Conservation (phyloP, 2,888 invertebrate species). For the Chironomus riparius region DNA sequence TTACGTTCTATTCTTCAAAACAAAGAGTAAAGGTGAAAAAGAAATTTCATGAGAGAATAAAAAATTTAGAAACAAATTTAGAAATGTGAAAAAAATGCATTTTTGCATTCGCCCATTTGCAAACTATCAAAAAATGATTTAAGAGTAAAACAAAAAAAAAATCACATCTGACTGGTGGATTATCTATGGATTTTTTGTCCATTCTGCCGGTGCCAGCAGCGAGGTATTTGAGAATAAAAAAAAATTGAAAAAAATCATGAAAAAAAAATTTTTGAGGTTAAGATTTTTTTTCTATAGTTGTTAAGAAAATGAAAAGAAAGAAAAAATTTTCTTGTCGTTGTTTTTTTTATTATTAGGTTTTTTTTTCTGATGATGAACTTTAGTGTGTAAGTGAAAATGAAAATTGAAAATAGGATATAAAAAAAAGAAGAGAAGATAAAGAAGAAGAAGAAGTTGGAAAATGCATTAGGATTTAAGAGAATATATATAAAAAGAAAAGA, state of each 20-base stretch:
- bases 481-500: background rate
- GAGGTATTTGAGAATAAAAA: background rate
- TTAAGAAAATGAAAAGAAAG: background rate
- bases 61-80: background rate
- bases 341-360: background rate
- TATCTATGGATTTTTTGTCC: slow-evolving; percentile 5
- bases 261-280: background rate
- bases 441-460: background rate
- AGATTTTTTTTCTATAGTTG: slow-evolving; percentile 2
- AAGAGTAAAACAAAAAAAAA: background rate
- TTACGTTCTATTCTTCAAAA: background rate
- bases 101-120: background rate
- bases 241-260: background rate
- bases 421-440: background rate
- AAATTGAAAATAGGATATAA: background rate
- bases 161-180: background rate
- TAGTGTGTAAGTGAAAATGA: background rate
- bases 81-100: background rate
- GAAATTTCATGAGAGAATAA: background rate
- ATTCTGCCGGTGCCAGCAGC: background rate
- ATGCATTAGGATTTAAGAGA: background rate
- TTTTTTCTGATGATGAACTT: slow-evolving; percentile 1
- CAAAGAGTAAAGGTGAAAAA: background rate
- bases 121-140: background rate
- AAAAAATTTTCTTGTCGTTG: slow-evolving; percentile 1